phyloP scores from a whole-genome alignment of 2,797 vertebrate species.

The Vultur gryphus region DNA sequence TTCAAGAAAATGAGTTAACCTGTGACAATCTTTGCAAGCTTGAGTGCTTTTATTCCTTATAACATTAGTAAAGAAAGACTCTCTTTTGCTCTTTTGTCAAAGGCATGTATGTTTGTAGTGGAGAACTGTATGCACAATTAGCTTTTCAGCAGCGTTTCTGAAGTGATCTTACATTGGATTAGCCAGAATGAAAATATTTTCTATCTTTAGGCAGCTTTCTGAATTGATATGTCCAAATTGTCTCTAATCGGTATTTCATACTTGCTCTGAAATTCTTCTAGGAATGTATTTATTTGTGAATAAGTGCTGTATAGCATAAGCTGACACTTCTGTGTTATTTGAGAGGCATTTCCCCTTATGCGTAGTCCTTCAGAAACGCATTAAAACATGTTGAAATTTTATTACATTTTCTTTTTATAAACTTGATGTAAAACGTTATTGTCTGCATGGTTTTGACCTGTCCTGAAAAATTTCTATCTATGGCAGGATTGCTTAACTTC shows the following conservation, averaged over 20 bases:
- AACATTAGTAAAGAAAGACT: not conserved
- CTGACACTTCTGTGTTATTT: not conserved
- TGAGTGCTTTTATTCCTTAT: not conserved
- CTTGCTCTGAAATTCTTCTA: not conserved
- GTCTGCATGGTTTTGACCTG: not conserved
- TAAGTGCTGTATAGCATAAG: not conserved
- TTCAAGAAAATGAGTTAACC: constrained; percentile 21
- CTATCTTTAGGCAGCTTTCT: not conserved
- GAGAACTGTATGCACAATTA: not conserved
- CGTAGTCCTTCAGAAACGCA: not conserved
- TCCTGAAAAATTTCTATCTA: not conserved
- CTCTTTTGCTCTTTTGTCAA: not conserved
- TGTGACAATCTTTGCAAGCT: not conserved
- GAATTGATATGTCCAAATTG: not conserved
- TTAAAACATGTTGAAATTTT: not conserved
- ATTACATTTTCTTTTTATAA: not conserved
- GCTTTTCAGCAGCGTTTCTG: not conserved
- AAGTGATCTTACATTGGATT: not conserved
- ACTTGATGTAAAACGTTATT: not conserved
- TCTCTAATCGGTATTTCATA: not conserved
- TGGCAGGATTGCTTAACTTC: not conserved
- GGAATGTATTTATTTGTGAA: not conserved
- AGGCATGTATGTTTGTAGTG: not conserved
- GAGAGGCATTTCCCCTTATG: not conserved
- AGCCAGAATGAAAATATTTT: not conserved